phyloP scores from a whole-genome alignment of 2,113 vertebrate species.

The Periophthalmus modestus region DNA sequence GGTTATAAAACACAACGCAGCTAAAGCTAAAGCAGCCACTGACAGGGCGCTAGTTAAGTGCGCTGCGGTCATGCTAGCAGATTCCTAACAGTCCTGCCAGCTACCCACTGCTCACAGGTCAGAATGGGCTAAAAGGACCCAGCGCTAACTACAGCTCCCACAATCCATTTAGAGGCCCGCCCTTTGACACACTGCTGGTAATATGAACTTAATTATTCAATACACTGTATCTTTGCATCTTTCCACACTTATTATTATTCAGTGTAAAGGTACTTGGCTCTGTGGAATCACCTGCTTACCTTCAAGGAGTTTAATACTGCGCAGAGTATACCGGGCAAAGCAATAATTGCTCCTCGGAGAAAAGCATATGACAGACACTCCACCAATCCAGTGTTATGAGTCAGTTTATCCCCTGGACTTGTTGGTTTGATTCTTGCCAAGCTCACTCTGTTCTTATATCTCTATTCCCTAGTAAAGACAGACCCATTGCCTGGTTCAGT shows the following conservation, averaged over 20 bases:
- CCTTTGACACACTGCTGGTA: constrained; percentile 8
- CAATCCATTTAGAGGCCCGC: constrained; percentile 46
- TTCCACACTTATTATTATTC: not conserved
- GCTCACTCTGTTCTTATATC: not conserved
- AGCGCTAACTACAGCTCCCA: constrained; percentile 48
- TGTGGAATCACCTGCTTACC: too few relatives aligned
- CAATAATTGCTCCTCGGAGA: not conserved
- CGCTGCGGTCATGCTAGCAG: constrained; percentile 22
- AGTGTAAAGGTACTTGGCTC: not conserved
- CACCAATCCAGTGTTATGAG: too few relatives aligned
- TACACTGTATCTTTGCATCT: not conserved
- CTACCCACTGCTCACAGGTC: constrained; percentile 50
- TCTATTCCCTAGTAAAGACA: not conserved
- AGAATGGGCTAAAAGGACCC: constrained; percentile 49
- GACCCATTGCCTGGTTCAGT: not conserved
- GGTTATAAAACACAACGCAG: constrained; percentile 6
- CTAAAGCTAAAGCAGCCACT: constrained; percentile 1
- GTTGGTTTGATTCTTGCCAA: too few relatives aligned
- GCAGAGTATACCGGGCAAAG: too few relatives aligned
- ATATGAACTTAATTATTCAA: constrained; percentile 19
- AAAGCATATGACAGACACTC: not conserved
- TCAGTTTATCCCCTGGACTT: too few relatives aligned
- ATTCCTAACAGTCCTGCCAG: constrained; percentile 27
- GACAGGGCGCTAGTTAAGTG: constrained; percentile 2
- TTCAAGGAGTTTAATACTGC: too few relatives aligned